Percentiles rank a stretch among this genome's conserved stretches.
phyloP scores from a whole-genome alignment of 2,888 invertebrate genomes.

The Drosophila paramelanica region DNA sequence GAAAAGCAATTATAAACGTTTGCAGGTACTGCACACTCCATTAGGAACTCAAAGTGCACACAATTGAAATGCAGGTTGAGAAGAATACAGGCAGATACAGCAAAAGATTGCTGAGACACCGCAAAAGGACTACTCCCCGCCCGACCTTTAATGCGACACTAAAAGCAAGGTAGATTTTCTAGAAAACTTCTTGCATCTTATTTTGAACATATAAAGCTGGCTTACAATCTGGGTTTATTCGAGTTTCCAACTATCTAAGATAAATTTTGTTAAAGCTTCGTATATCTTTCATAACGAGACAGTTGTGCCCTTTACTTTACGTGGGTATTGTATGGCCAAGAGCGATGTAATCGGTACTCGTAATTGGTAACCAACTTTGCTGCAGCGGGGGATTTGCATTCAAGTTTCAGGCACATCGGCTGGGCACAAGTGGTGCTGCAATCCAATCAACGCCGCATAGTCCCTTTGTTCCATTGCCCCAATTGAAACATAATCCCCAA shows the following conservation, averaged over 20 bases:
- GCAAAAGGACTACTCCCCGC: no score
- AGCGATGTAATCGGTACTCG: background rate
- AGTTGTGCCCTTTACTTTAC: background rate
- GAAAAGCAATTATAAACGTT: no score
- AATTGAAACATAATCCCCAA: constrained; percentile 67
- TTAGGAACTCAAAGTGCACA: no score
- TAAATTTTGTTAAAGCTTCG: background rate
- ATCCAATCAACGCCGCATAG: constrained; percentile 38
- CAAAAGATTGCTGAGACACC: no score
- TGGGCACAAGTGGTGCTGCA: constrained; percentile 17
- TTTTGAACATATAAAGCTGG: background rate
- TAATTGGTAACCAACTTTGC: constrained; percentile 6
- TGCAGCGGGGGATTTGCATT: background rate
- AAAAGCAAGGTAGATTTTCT: no score
- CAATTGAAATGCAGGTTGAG: no score
- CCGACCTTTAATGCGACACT: no score
- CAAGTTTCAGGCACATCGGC: constrained; percentile 1
- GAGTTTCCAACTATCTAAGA: background rate
- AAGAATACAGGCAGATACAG: no score
- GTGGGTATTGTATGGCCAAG: constrained; percentile 1
- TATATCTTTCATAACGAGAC: background rate
- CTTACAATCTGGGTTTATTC: background rate
- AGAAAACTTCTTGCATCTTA: background rate
- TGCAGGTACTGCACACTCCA: no score
- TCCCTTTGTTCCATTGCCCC: constrained; percentile 39